Evolutionary conservation across 1,140 invertebrate species (phyloP), one percentile per base, ranked within the genome.

Genomic region (Vanessa tameamea): DNA sequence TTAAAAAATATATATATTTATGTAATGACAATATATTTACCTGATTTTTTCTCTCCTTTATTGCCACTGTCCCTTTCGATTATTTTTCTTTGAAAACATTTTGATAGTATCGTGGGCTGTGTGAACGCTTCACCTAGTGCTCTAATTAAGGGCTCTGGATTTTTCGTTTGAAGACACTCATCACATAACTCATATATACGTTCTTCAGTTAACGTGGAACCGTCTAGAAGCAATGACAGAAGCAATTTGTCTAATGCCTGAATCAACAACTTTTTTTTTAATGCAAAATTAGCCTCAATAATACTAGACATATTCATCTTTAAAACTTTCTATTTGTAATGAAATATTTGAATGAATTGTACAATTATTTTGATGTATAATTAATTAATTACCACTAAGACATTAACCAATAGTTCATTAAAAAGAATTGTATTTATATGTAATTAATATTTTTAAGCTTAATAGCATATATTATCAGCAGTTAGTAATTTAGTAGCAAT

Each of bases 51-150:
- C 47, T 80, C 73, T 23, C 48, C 75, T 47, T 81, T 79, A 69
- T 76, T 82, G 9, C 50, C 76, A 65, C 76, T 82, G 37, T 80
- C 78, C 55, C 64, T 43, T 23, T 80, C 77, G 43, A 77, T 73
- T 7, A 81, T 85, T 90, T 94, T 94, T 43, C 90, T 91, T 69
- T 93, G 94, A 81, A 95, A 93, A 87, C 94, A 94, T 78, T 94
- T 93, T 3, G 94, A 92, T 64, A 95, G 81, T 55, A 94, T 93
- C 20, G 92, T 88, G 3, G 94, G 94, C 26, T 92, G 87, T 43
- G 87, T 90, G 72, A 93, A 93, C 0, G 87, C 91, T 76, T 92
- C 87, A 0, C 89, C 88, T 12, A 93, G 64, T 7, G 89, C 88
- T 23, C 85, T 80, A 55, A 89, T 87, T n/a, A 93, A 75, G 1